Base-by-base conservation (phyloP, 2,888 invertebrate species). In the Polyommatus icarus region DNA sequence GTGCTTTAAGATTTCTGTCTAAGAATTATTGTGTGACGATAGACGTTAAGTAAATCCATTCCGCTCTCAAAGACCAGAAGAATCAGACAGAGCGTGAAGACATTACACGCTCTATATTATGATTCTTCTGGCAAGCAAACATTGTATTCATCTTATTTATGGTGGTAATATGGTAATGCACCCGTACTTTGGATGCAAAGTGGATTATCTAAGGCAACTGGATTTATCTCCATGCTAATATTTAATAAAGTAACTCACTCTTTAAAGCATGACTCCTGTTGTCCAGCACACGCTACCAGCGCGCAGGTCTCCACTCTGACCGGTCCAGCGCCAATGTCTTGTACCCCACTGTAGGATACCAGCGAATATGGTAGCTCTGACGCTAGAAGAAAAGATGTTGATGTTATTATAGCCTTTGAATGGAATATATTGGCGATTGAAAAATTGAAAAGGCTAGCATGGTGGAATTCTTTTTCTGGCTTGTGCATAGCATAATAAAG, bases 231-330 rank as follows among this genome's bases (percentile, higher is more conserved):
- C 54, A 5, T 54, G 18, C 54, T 54, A 54, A n/a, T n/a, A n/a
- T n/a, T n/a, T n/a, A n/a, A 54, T 54, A 54, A 54, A 54, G 54
- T 54, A 54, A 54, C 18, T 85, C 80, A 92, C 92, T 87, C 87
- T 61, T 86, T 75, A 29, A 82, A 79, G 77, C 90, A 90, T 4
- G 83, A 84, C 1, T 84, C 87, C 79, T 88, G 85, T 8, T 84
- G 80, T 0, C 87, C 88, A 1, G 84, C 85, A 79, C 90, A 91
- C 0, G 88, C 87, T 46, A 88, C 82, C 0, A 91, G 59, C 0
- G 85, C 85, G 54, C 93, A 93, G 71, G 81, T 86, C 36, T 91
- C 88, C 0, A 83, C 80, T 0, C 88, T 91, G 10, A 92, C 86
- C 50, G 86, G 82, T 40, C 84, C 79, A 1, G 78, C 79, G 0